A percentile compares a stretch with the other conserved stretches of the same genome.
phyloP scores from a whole-genome alignment of 2,888 invertebrate species.

The Drosophila maculinotata region DNA sequence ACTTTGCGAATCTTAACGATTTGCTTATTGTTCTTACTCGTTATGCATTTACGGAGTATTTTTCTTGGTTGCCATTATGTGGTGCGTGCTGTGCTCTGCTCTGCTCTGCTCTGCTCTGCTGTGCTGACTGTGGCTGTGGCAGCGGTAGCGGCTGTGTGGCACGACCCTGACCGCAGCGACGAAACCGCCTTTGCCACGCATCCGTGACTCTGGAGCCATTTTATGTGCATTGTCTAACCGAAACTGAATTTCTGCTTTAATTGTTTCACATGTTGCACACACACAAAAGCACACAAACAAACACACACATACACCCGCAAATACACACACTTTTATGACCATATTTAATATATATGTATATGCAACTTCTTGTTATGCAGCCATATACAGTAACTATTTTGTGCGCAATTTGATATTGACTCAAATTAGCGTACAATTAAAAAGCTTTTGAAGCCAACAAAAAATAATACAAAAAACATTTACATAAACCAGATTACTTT shows the following conservation, averaged over 20 bases:
- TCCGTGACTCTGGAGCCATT: conserved; percentile 42
- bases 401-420: conserved; percentile 1
- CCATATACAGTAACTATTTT: neutral
- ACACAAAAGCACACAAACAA: neutral
- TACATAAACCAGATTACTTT: no score
- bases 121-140: neutral
- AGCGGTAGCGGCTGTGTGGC: conserved; percentile 11
- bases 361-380: neutral
- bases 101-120: no score
- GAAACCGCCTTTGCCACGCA: conserved; percentile 22
- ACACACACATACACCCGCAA: no score
- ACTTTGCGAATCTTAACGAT: conserved; percentile 70
- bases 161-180: conserved; percentile 21
- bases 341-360: neutral
- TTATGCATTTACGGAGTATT: conserved; percentile 60
- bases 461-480: no score
- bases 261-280: conserved; percentile 61
- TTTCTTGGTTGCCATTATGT: conserved; percentile 42
- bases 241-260: conserved; percentile 54
- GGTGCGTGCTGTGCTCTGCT: conserved; percentile 13
- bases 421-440: conserved; percentile 11
- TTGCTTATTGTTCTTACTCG: conserved; percentile 67
- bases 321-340: neutral
- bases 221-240: conserved; percentile 31
- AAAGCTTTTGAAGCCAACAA: conserved; percentile 1